Conservation (phyloP, 2,797 vertebrate genomes). For the Fringilla coelebs region DNA sequence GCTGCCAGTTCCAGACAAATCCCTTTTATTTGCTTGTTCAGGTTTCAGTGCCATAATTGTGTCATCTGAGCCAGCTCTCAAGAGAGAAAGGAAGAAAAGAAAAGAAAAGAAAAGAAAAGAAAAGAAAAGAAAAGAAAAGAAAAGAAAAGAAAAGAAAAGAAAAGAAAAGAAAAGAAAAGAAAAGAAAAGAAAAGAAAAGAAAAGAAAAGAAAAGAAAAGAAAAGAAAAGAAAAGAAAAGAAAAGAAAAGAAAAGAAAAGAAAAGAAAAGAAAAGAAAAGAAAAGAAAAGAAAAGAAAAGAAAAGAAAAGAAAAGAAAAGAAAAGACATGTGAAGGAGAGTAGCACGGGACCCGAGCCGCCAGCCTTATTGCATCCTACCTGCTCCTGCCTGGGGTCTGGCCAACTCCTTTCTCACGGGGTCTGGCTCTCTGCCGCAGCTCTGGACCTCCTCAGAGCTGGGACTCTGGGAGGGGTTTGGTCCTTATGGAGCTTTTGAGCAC, state of each 20-base stretch:
- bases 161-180: neutral
- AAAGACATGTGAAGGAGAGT: neutral
- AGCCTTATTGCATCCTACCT: neutral
- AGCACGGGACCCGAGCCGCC: accelerated
- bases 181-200: neutral
- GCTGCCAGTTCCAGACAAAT: constrained; percentile 49
- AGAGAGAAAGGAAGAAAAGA: neutral
- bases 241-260: neutral
- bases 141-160: neutral
- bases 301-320: neutral
- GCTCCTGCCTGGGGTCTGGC: neutral
- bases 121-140: neutral
- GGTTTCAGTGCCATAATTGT: neutral
- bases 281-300: neutral
- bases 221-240: neutral
- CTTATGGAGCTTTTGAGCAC: neutral
- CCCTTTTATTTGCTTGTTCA: constrained; percentile 52
- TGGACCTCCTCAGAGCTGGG: neutral
- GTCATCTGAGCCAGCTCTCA: neutral
- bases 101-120: neutral
- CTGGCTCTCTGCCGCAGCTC: neutral
- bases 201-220: neutral
- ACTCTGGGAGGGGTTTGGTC: neutral
- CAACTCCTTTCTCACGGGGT: neutral
- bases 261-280: neutral